A percentile compares a stretch with the other conserved stretches of the same genome.
phyloP scores from a whole-genome alignment of 2,113 vertebrate genomes.

The Dendrocopos noguchii region DNA sequence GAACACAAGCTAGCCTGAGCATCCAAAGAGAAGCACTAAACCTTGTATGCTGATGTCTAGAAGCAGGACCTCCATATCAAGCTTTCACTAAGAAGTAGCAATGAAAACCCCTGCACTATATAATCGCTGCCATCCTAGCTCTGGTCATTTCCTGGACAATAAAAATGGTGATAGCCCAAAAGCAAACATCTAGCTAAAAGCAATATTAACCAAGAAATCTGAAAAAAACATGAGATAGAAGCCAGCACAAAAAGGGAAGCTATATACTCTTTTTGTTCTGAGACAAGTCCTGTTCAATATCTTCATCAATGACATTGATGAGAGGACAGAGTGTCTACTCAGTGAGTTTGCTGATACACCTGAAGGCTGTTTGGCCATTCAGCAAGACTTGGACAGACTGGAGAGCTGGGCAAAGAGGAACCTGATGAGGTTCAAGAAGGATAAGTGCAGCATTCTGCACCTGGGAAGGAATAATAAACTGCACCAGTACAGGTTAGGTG shows the following conservation, averaged over 20 bases:
- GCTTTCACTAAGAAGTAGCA: neutral
- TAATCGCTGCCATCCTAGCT: neutral
- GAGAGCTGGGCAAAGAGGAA: too few species aligned
- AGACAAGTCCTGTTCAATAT: too few species aligned
- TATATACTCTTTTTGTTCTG: too few species aligned
- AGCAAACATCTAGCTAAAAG: neutral
- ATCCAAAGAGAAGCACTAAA: neutral
- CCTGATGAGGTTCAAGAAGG: too few species aligned
- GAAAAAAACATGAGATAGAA: neutral
- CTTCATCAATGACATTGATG: too few species aligned
- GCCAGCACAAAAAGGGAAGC: neutral
- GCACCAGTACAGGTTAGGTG: too few species aligned
- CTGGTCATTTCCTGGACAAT: neutral
- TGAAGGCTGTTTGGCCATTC: too few species aligned
- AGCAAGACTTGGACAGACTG: too few species aligned
- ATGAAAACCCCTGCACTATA: neutral
- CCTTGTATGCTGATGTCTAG: accelerated
- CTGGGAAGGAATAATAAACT: too few species aligned
- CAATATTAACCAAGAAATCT: neutral
- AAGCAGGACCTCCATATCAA: neutral
- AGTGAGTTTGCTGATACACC: too few species aligned
- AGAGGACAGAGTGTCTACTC: too few species aligned
- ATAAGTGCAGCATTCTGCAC: too few species aligned
- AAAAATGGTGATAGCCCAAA: accelerated
- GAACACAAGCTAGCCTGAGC: neutral